Conservation (phyloP, 2,113 vertebrate genomes). For the Pelobates fuscus region DNA sequence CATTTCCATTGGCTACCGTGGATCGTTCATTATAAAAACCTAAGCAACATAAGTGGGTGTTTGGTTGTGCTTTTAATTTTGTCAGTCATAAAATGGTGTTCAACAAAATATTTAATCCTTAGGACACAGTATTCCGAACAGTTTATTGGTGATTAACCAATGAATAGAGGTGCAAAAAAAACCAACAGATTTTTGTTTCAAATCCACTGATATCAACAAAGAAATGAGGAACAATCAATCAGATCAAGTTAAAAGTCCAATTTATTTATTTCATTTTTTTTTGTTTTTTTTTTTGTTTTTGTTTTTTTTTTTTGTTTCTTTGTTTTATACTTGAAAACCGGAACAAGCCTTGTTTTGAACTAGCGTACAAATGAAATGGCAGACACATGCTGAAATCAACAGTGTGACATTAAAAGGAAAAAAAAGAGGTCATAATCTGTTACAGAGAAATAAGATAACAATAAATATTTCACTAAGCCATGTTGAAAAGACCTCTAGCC, state of each 20-base stretch:
- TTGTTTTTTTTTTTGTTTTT: constrained; percentile 55
- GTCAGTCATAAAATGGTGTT: not conserved
- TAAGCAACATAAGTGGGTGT: not conserved
- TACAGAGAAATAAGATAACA: constrained; percentile 85
- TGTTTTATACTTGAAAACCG: constrained; percentile 78
- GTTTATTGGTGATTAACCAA: not conserved
- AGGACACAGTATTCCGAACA: not conserved
- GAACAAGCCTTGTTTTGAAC: constrained; percentile 85
- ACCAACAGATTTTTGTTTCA: not conserved
- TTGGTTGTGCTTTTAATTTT: not conserved
- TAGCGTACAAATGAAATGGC: constrained; percentile 84
- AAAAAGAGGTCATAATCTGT: constrained; percentile 77
- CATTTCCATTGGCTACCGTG: too few species aligned
- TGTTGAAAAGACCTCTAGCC: constrained; percentile 79
- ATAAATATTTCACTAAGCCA: constrained; percentile 85
- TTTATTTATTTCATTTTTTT: constrained; percentile 76
- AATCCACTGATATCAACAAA: constrained; percentile 40
- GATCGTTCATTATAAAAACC: too few species aligned
- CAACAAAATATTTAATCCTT: not conserved
- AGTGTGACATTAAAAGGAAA: constrained; percentile 72
- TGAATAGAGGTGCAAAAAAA: not conserved
- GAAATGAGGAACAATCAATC: constrained; percentile 74
- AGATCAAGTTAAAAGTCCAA: constrained; percentile 83
- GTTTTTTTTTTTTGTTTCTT: constrained; percentile 19
- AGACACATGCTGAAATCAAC: constrained; percentile 86